Evolutionary conservation across 2,888 invertebrate species (phyloP), one percentile per base, ranked within the genome.

Genomic region (Sericinus montela): DNA sequence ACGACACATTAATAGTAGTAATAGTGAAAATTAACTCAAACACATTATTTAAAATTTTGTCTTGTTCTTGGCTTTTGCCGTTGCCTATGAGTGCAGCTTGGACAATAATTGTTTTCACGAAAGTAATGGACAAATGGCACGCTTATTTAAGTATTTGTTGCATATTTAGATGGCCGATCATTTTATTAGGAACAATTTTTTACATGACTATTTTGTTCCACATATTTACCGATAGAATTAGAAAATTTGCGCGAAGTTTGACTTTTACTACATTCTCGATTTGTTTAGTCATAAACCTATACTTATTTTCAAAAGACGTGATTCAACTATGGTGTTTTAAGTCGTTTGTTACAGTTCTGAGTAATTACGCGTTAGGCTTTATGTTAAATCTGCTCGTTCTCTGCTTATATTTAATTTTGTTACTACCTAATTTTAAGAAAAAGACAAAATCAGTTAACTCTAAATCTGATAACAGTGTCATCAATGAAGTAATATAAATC

Each of bases 1-100:
- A 85, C 54, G 80, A 83, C 48, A 80, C 73, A 56, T 65, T 86
- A 54, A 77, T 86, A 37, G 72, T 82, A 53, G 82, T 86, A 15
- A 58, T 84, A 55, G 80, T 84, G 10, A 82, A 78, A 58, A 72
- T 79, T 55, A 80, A 72, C 51, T 72, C 74, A 51, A 65, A 69
- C 25, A 75, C 57, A 57, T 70, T 86, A 30, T 70, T 72, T 48
- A 77, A 65, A 58, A 73, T 78, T 28, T 57, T 78, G 41, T 52
- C 61, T 4, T 80, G 71, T 53, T 65, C 82, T n/a, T 86, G 86
- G 86, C 51, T 82, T 37, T 52, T 80, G 47, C 85, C 86, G 0
- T 32, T 75, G 3, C 79, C 78, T 0, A 57, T 85, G 13, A 76
- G 72, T 51, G 64, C 56, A 0, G 48, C 62, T 3, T 78, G 69